Base-by-base conservation (phyloP, 1,140 invertebrate species). In the Vanessa atalanta region DNA sequence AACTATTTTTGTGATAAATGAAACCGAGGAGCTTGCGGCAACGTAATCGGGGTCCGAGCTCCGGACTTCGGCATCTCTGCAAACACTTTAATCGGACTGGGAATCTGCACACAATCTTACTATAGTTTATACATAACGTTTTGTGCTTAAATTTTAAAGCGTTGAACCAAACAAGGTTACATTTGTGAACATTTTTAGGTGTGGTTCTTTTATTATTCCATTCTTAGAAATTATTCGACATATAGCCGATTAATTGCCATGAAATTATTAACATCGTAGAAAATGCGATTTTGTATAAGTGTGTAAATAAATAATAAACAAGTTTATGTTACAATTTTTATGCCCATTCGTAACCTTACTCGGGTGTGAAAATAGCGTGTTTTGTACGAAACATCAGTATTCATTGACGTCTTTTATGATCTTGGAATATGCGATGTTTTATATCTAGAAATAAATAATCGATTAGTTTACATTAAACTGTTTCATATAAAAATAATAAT, bases 401-500 rank as follows among this genome's bases (percentile, higher is more conserved):
- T 61, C 57, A 31, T 61, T 61, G 57, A 61, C 26, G 31, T 61
- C 4, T 61, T 61, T 61, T 37, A 61, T n/a, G 57, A 37, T 61
- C 12, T 61, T n/a, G 57, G 15, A 61, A 61, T 11, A 61, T 15
- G 31, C 14, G 57, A 61, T 37, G 14, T 70, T 65, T 65, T 65
- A 65, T 48, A 65, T n/a, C 63, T 65, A 47, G 12, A 61, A 61
- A 61, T 65, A 65, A 65, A 63, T 63, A 61, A 70, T 70, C 57
- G 68, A 70, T 70, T 43, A 37, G 43, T 60, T 50, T 47, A 63
- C 57, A 70, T 63, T 70, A 70, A 70, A 70, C 47, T 47, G 9
- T 43, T 57, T 71, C 15, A 51, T 65, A 76, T 69, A 72, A 72
- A 72, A 72, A 76, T 72, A 72, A 76, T 76, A 67, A 71, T 64